Conservation (phyloP, 2,797 vertebrate genomes). For the Epinephelus malabaricus region DNA sequence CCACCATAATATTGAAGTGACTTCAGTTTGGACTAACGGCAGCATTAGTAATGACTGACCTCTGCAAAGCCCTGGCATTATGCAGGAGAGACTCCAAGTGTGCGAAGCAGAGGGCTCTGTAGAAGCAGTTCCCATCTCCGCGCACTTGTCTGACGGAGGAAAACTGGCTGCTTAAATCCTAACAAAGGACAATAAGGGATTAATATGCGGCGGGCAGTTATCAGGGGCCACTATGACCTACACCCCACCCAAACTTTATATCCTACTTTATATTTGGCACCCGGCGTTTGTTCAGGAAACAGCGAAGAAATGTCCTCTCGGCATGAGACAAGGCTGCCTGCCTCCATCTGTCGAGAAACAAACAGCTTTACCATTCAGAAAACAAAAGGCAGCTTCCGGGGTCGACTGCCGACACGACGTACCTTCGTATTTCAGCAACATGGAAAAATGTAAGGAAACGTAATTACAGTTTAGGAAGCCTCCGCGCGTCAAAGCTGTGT, state of each 20-base stretch:
- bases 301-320: slow-evolving; percentile 85
- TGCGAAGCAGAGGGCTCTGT: slow-evolving; percentile 89
- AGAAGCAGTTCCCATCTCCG: slow-evolving; percentile 93
- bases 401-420: background rate
- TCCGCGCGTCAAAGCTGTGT: slow-evolving; percentile 20
- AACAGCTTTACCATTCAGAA: background rate
- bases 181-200: slow-evolving; percentile 40
- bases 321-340: slow-evolving; percentile 79
- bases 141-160: slow-evolving; percentile 85
- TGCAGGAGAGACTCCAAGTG: slow-evolving; percentile 86
- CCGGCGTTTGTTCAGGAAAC: slow-evolving; percentile 78
- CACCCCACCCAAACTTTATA: background rate
- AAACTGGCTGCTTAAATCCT: slow-evolving; percentile 88
- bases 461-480: slow-evolving; percentile 1
- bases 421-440: slow-evolving; percentile 18
- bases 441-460: background rate
- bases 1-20: fast-evolving
- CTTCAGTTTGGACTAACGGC: background rate
- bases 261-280: slow-evolving; percentile 85
- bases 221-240: fast-evolving
- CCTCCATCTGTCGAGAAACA: slow-evolving; percentile 74
- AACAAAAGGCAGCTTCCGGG: background rate
- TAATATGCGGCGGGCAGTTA: background rate
- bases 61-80: slow-evolving; percentile 81
- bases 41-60: slow-evolving; percentile 74